phyloP scores from a whole-genome alignment of 2,797 vertebrate species.

The Pseudomugil gertrudae region DNA sequence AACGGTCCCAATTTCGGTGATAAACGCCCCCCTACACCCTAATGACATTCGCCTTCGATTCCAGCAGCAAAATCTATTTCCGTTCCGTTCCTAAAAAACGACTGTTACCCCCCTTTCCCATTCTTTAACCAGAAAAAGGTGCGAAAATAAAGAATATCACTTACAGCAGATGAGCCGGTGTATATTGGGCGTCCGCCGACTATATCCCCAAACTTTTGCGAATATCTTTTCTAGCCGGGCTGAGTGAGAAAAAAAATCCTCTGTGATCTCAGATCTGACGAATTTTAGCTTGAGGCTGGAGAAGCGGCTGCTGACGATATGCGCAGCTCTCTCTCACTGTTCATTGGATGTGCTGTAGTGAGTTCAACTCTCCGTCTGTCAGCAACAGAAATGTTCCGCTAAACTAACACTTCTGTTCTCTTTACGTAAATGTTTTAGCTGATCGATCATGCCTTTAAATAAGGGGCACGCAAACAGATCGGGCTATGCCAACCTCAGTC shows the following conservation, averaged over 20 bases:
- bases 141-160: conserved; percentile 63
- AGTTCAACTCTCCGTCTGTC: conserved; percentile 86
- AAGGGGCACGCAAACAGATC: conserved; percentile 89
- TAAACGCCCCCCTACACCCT: conserved; percentile 38
- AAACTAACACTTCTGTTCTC: conserved; percentile 75
- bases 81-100: conserved; percentile 47
- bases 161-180: conserved; percentile 71
- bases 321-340: conserved; percentile 84
- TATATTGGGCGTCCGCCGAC: conserved; percentile 63
- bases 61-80: conserved; percentile 48
- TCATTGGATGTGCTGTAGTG: conserved; percentile 85
- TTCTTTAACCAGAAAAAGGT: conserved; percentile 35
- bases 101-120: conserved; percentile 45
- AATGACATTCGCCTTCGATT: conserved; percentile 64
- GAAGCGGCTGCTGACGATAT: conserved; percentile 83
- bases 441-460: conserved; percentile 82
- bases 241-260: conserved; percentile 75
- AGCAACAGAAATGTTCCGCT: conserved; percentile 66
- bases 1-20: conserved; percentile 52
- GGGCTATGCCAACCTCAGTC: conserved; percentile 85
- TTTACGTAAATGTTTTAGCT: conserved; percentile 76
- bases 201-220: conserved; percentile 78
- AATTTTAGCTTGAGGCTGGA: conserved; percentile 81
- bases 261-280: conserved; percentile 83
- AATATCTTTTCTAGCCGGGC: conserved; percentile 70